These are phyloP conservation scores for Drosophila mayri DNA, from an alignment of 1,140 invertebrate species.

Conservation along the genomic window DNA sequence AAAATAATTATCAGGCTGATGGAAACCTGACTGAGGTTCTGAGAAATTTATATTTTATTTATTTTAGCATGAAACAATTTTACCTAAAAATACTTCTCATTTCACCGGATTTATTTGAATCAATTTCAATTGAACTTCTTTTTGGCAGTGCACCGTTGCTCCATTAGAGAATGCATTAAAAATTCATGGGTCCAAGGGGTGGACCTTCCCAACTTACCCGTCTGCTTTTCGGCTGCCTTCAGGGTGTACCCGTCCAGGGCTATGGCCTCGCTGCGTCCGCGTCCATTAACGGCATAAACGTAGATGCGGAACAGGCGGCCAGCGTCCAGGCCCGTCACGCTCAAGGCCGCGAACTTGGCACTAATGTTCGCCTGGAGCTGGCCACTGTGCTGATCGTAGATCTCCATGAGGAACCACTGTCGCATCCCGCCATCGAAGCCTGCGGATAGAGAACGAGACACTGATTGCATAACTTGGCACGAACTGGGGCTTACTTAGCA, in stretches of 20 bases:
- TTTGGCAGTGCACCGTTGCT: background rate
- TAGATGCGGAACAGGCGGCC: conserved; percentile 89
- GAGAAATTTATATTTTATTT: background rate
- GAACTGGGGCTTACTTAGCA: conserved; percentile 46
- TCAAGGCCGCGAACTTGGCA: conserved; percentile 88
- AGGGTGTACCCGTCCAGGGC: conserved; percentile 88
- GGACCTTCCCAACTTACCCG: conserved; percentile 87
- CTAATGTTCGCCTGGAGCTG: conserved; percentile 89
- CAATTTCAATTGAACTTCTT: background rate
- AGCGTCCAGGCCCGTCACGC: conserved; percentile 89
- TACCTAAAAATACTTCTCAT: background rate
- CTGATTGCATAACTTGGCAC: conserved; percentile 46
- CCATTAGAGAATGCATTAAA: conserved; percentile 42
- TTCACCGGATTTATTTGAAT: background rate
- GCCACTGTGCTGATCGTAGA: conserved; percentile 89
- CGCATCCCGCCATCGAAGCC: conserved; percentile 92
- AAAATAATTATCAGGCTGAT: background rate
- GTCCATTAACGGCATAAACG: conserved; percentile 88
- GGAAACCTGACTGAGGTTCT: background rate
- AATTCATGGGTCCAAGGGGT: conserved; percentile 49
- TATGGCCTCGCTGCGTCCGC: conserved; percentile 87
- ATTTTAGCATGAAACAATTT: background rate
- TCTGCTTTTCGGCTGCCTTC: conserved; percentile 92
- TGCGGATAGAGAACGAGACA: conserved; percentile 30
- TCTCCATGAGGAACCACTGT: conserved; percentile 90